These are phyloP conservation scores for Polydrusus pterygomalis DNA, from an alignment of 2,888 invertebrate genomes.

Conservation along the genomic window DNA sequence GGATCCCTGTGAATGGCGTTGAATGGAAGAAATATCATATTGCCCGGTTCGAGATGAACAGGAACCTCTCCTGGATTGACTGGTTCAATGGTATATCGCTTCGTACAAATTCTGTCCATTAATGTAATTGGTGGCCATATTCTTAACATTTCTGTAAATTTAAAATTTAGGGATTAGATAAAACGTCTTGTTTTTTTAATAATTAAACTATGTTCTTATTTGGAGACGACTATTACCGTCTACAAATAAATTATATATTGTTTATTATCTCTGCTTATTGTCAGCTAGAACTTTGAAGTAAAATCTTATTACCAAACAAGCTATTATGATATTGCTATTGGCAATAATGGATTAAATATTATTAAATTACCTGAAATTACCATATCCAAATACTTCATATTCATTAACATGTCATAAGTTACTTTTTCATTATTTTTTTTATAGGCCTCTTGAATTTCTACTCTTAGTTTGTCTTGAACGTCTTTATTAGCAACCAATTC, in stretches of 20 bases:
- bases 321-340: not conserved
- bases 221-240: not conserved
- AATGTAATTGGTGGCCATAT: conserved; percentile 27
- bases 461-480: conserved; percentile 73
- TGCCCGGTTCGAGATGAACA: conserved; percentile 62
- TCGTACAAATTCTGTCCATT: conserved; percentile 72
- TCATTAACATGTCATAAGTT: conserved; percentile 74
- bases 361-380: conserved; percentile 70
- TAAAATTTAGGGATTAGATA: not conserved
- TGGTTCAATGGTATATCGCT: conserved; percentile 67
- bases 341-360: no score
- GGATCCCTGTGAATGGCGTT: conserved; percentile 70
- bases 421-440: conserved; percentile 67
- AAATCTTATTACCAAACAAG: no score
- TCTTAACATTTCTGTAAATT: conserved; percentile 35
- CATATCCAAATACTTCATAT: conserved; percentile 78
- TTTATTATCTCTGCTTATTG: no score
- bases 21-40: conserved; percentile 65
- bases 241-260: not conserved
- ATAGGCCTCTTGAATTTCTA: conserved; percentile 69
- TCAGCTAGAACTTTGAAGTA: no score
- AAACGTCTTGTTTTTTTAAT: not conserved
- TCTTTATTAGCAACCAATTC: conserved; percentile 77
- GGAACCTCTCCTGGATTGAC: conserved; percentile 57
- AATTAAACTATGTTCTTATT: not conserved